A percentile compares a stretch with the other conserved stretches of the same genome.
These are phyloP conservation scores for Cinclus mexicanus DNA, from an alignment of 2,113 vertebrate species.

Conservation along the genomic window DNA sequence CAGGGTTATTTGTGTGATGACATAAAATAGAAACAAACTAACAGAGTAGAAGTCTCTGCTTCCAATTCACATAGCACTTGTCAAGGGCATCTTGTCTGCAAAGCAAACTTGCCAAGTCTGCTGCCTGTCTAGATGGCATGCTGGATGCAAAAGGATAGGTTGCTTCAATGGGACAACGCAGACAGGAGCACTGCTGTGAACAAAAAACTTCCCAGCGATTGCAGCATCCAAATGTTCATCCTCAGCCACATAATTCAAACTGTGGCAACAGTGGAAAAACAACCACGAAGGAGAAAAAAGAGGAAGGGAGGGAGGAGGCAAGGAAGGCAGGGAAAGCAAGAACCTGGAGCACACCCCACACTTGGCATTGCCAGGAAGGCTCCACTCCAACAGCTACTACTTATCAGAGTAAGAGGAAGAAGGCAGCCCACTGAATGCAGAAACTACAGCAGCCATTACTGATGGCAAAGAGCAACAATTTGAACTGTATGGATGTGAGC, in stretches of 20 bases:
- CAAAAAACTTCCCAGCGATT: not conserved
- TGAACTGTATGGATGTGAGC: not conserved
- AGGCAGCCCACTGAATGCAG: not conserved
- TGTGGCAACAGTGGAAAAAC: not conserved
- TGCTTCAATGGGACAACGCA: not conserved
- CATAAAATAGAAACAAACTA: not conserved
- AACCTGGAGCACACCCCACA: not conserved
- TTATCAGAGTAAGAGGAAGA: not conserved
- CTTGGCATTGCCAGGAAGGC: not conserved
- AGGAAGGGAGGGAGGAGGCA: no score
- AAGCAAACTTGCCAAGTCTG: constrained; percentile 9
- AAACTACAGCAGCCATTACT: not conserved
- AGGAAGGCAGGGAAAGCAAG: not conserved
- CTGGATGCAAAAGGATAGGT: not conserved
- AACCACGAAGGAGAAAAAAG: not conserved
- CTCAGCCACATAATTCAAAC: not conserved
- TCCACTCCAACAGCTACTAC: not conserved
- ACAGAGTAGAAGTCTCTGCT: not conserved
- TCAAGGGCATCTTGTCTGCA: not conserved
- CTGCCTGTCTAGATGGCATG: not conserved
- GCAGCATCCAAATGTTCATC: not conserved
- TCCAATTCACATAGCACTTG: not conserved
- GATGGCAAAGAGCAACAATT: not conserved
- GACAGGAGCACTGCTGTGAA: not conserved
- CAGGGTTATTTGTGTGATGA: not conserved